These are phyloP conservation scores for Nomada ruficornis DNA, from an alignment of 2,888 invertebrate species.

Conservation along the genomic window DNA sequence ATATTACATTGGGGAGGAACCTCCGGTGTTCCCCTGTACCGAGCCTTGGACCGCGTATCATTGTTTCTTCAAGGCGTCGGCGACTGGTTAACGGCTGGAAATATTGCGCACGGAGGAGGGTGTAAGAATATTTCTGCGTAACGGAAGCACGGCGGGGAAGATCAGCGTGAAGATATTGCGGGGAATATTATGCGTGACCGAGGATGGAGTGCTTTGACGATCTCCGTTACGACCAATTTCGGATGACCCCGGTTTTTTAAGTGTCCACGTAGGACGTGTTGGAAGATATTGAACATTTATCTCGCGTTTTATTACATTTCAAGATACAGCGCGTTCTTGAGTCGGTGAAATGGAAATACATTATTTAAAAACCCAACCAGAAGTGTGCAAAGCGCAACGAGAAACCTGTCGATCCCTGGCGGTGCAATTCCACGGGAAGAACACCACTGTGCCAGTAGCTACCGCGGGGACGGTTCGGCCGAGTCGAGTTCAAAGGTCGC, in stretches of 20 bases:
- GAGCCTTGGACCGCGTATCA: conserved; percentile 24
- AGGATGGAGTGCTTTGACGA: neutral
- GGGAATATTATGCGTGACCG: conserved; percentile 35
- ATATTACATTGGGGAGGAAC: conserved; percentile 34
- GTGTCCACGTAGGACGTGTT: too few species aligned
- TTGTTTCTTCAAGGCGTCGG: conserved; percentile 39
- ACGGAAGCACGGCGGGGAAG: conserved; percentile 11
- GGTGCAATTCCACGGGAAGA: conserved; percentile 45
- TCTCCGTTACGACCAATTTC: conserved; percentile 23
- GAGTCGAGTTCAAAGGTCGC: conserved; percentile 64
- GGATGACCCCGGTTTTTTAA: neutral
- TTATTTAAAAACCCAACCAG: too few species aligned
- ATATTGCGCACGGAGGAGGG: conserved; percentile 41
- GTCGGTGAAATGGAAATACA: too few species aligned
- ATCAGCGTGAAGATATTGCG: conserved; percentile 12
- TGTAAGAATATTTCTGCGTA: conserved; percentile 51
- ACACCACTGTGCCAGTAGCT: conserved; percentile 49
- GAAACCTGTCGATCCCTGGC: conserved; percentile 34
- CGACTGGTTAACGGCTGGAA: conserved; percentile 59
- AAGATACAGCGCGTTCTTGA: too few species aligned
- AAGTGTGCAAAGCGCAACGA: conserved; percentile 7
- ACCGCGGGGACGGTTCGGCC: conserved; percentile 31
- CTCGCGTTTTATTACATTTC: too few species aligned
- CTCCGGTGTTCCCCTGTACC: neutral
- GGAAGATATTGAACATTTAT: too few species aligned